Conservation (phyloP, 1,140 invertebrate species). For the Halictus rubicundus region DNA sequence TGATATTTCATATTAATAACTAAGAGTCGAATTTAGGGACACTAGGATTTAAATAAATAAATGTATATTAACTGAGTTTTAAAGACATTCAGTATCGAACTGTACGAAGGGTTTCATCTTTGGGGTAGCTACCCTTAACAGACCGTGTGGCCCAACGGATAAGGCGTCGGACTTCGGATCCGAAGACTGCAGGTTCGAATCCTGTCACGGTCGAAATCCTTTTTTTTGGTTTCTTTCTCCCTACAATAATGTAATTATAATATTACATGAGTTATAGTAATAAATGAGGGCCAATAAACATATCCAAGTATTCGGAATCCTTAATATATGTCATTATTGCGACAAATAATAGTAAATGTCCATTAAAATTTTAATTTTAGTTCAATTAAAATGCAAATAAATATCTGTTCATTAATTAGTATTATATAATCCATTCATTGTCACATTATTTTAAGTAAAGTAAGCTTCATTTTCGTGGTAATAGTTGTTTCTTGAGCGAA, state of each 20-base stretch:
- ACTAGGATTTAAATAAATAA: not conserved
- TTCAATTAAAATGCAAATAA: not conserved
- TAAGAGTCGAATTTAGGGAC: accelerated
- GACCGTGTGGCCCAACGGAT: slow-evolving; percentile 82
- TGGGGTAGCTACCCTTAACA: slow-evolving; percentile 56
- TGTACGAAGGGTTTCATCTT: not conserved
- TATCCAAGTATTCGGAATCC: not conserved
- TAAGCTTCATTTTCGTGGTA: no score
- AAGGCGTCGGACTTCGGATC: slow-evolving; percentile 85
- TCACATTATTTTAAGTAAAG: no score
- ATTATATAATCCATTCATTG: no score
- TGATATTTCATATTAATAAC: accelerated
- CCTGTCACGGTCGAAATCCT: slow-evolving; percentile 79
- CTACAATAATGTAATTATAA: not conserved
- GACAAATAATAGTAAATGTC: not conserved
- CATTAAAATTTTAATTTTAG: no score
- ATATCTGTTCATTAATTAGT: not conserved
- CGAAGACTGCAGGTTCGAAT: slow-evolving; percentile 84
- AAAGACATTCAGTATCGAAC: not conserved
- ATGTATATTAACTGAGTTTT: not conserved
- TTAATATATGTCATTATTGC: no score
- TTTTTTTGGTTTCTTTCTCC: slow-evolving; percentile 43
- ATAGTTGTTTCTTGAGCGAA: not conserved
- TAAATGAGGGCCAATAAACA: not conserved
- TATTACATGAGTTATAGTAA: no score